Evolutionary conservation across 2,888 invertebrate genomes (phyloP).

Genomic region (Pherbina coryleti): DNA sequence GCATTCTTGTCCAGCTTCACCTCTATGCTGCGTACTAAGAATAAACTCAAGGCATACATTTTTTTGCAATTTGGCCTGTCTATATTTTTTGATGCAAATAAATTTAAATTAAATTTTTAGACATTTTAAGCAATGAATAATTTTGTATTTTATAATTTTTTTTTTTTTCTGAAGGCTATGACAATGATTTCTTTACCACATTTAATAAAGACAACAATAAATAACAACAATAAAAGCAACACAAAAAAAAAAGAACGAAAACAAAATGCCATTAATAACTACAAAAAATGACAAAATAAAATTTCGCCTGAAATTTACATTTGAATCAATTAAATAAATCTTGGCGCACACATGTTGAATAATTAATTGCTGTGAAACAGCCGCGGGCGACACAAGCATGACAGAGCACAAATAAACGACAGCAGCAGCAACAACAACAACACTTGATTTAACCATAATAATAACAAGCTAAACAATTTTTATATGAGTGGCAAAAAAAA

Average conservation of each 20-base stretch:
- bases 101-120: no score
- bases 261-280: constrained; percentile 1
- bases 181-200: no score
- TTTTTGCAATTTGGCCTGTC: no score
- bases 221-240: not conserved
- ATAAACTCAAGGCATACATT: no score
- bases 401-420: not conserved
- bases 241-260: not conserved
- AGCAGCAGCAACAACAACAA: not conserved
- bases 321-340: constrained; percentile 32
- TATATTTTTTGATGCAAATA: no score
- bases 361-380: constrained; percentile 16
- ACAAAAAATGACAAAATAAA: constrained; percentile 29
- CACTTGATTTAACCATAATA: no score
- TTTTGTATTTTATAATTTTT: no score
- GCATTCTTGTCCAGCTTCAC: no score
- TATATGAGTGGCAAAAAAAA: not conserved
- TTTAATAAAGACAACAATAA: not conserved
- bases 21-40: no score
- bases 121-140: no score
- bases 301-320: constrained; percentile 24
- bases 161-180: no score
- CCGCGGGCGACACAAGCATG: not conserved
- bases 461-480: no score
- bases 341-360: constrained; percentile 25